Percentiles rank a stretch among this genome's conserved stretches.
These are phyloP conservation scores for Xyrichtys novacula DNA, from an alignment of 2,797 vertebrate genomes.

Conservation along the genomic window DNA sequence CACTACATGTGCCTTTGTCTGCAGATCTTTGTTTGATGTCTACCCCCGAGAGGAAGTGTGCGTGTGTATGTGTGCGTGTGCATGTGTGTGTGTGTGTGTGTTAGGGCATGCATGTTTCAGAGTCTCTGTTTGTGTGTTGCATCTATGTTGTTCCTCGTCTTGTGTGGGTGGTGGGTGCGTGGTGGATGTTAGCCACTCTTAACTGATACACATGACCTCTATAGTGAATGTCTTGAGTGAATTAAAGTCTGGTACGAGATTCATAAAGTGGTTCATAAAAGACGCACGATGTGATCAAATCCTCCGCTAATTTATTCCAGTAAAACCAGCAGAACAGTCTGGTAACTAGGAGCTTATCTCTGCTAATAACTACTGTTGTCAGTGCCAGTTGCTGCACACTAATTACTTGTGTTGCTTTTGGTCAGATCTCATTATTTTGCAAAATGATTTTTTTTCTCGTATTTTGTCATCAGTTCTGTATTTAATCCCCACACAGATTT, in stretches of 20 bases:
- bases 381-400: slow-evolving; percentile 34
- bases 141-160: background rate
- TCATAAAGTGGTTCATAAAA: slow-evolving; percentile 49
- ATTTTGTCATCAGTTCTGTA: slow-evolving; percentile 26
- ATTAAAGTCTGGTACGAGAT: slow-evolving; percentile 20
- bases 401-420: slow-evolving; percentile 48
- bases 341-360: slow-evolving; percentile 42
- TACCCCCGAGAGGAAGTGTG: slow-evolving; percentile 16
- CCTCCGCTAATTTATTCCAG: slow-evolving; percentile 51
- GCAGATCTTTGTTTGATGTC: slow-evolving; percentile 66
- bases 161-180: slow-evolving; percentile 14
- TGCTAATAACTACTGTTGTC: slow-evolving; percentile 37
- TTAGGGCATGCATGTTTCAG: background rate
- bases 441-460: slow-evolving; percentile 14
- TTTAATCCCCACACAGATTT: slow-evolving; percentile 26
- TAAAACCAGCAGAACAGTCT: slow-evolving; percentile 22
- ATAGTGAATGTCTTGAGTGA: slow-evolving; percentile 37
- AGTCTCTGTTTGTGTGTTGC: slow-evolving; percentile 12
- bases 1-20: slow-evolving; percentile 63
- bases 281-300: slow-evolving; percentile 43
- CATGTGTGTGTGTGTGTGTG: background rate
- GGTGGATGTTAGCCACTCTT: background rate
- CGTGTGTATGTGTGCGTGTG: slow-evolving; percentile 5
- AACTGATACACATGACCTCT: slow-evolving; percentile 26
- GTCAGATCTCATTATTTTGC: slow-evolving; percentile 35